Evolutionary conservation across 2,797 vertebrate genomes (phyloP), one percentile per base, ranked within the genome.

Genomic region (Chiroxiphia lanceolata): DNA sequence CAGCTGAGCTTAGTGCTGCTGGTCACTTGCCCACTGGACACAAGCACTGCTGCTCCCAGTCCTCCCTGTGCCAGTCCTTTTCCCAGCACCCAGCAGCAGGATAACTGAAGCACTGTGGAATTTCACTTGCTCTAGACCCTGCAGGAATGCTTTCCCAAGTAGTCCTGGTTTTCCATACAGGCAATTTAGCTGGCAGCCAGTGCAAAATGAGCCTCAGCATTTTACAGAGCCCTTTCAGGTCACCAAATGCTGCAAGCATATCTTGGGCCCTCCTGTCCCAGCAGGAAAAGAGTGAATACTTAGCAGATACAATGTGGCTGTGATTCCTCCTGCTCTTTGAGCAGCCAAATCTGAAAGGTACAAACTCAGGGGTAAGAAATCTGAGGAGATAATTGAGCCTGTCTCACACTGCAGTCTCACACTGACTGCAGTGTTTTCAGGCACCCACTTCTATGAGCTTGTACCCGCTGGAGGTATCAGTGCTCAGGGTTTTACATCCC

Each of bases 11-110:
- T 10, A 21, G 77, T 16, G 81, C 36, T 77, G 72, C 56, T 51
- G 60, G 6, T 36, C 78, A 53, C 72, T 65, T 76, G 44, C 40
- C 44, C 21, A 22, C 50, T 29, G 45, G 53, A 47, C 36, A 33
- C 0, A 1, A 31, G 67, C 70, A 45, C 11, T 1, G 1, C 7
- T 38, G 53, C 36, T 38, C 14, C 2, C 4, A 26, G 50, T 61
- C 27, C 47, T 79, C 51, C 40, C 54, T 17, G 26, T 1, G 1
- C 60, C 78, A 38, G 36, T 53, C 34, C 59, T 31, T 71, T 36
- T 48, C 21, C 34, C 64, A 56, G 63, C 57, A 17, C 61, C 65
- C 31, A 2, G 1, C 57, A 79, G 70, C 42, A 53, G 17, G 6
- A 8, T 4, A 23, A 50, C 57, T 71, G 57, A 21, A 26, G 67